Percentiles rank a stretch among this genome's conserved stretches.
phyloP scores from a whole-genome alignment of 2,888 invertebrate species.

The Nebria salina region DNA sequence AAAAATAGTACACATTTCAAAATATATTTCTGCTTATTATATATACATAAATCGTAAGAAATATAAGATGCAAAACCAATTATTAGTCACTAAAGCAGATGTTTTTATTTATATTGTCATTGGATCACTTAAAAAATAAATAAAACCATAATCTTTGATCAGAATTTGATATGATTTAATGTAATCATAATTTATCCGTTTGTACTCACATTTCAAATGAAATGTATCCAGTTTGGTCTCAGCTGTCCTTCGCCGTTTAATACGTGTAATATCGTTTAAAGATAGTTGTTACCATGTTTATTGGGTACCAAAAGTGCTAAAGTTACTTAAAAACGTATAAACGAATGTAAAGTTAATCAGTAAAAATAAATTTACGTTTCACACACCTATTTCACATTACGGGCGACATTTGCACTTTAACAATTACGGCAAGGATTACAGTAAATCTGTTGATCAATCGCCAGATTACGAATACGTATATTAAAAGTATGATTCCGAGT shows the following conservation, averaged over 20 bases:
- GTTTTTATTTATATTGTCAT: no score
- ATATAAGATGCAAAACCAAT: no score
- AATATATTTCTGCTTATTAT: no score
- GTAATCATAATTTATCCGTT: not conserved
- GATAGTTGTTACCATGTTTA: constrained; percentile 14
- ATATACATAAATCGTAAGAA: no score
- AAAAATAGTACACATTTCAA: no score
- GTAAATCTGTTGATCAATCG: not conserved
- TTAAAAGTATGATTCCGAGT: no score
- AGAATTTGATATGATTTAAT: not conserved
- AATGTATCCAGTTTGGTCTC: not conserved
- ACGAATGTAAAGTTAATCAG: constrained; percentile 10
- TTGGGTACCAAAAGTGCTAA: constrained; percentile 4
- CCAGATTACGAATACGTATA: not conserved
- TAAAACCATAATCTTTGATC: not conserved
- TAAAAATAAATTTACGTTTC: constrained; percentile 13
- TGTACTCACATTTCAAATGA: not conserved
- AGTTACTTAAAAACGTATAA: constrained; percentile 5
- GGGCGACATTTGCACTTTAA: not conserved
- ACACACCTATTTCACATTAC: constrained; percentile 12
- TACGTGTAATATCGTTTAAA: constrained; percentile 4
- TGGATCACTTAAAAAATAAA: no score
- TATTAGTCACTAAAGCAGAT: no score
- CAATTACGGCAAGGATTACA: not conserved
- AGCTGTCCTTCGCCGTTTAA: not conserved